A percentile compares a stretch with the other conserved stretches of the same genome.
Evolutionary conservation across 2,888 invertebrate species (phyloP).

Genomic region (Sesia bembeciformis): DNA sequence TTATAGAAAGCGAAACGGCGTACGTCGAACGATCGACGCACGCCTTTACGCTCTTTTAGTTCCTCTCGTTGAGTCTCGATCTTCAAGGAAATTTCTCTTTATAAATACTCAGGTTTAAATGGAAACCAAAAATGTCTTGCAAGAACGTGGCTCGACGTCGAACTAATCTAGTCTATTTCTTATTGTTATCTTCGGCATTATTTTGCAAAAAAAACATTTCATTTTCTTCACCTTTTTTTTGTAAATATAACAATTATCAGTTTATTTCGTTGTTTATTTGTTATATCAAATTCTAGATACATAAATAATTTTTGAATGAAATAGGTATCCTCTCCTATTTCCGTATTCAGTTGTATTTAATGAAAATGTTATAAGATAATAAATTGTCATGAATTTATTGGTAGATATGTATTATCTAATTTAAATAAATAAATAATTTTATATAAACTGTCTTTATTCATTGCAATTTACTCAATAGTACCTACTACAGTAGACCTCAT

Average conservation of each 20-base stretch:
- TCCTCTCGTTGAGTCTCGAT: constrained; percentile 50
- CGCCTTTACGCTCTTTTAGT: constrained; percentile 52
- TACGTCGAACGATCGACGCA: constrained; percentile 41
- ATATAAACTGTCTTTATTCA: too few relatives aligned
- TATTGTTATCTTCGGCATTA: constrained; percentile 2
- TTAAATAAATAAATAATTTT: too few relatives aligned
- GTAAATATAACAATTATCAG: background rate
- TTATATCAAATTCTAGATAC: too few relatives aligned
- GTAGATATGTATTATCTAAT: too few relatives aligned
- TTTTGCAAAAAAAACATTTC: background rate
- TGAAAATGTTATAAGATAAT: too few relatives aligned
- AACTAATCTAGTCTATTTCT: constrained; percentile 68
- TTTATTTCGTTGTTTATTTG: too few relatives aligned
- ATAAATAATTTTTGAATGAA: too few relatives aligned
- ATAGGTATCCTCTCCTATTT: too few relatives aligned
- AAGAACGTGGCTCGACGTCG: constrained; percentile 46
- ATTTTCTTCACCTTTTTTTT: background rate
- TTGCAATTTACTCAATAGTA: too few relatives aligned
- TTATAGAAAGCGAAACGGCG: constrained; percentile 37
- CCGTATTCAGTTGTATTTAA: too few relatives aligned
- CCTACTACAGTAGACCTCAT: too few relatives aligned
- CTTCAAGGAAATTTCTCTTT: constrained; percentile 10
- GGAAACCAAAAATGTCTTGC: background rate
- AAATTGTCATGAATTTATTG: too few relatives aligned
- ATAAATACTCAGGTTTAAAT: constrained; percentile 4